phyloP scores from a whole-genome alignment of 1,140 invertebrate genomes.

The Holcopasites calliopsidis region DNA sequence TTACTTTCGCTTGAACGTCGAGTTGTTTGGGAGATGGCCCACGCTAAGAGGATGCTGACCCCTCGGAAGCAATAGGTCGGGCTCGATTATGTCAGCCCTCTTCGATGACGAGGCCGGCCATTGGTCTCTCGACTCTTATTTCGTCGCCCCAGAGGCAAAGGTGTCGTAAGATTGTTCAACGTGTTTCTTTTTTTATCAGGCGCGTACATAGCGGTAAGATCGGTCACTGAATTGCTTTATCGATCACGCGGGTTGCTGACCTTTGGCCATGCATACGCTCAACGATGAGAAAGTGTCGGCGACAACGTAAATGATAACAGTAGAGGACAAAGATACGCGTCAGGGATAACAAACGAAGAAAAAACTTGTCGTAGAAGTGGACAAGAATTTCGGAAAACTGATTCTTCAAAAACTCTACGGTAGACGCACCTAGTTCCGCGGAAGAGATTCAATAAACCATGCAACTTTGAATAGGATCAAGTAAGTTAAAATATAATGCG shows the following conservation, averaged over 20 bases:
- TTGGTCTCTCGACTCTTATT: constrained; percentile 31
- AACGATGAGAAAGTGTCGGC: too few species aligned
- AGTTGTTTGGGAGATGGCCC: neutral
- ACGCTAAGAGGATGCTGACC: constrained; percentile 38
- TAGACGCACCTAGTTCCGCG: too few species aligned
- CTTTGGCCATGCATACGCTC: neutral
- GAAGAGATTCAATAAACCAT: neutral
- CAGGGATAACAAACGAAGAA: neutral
- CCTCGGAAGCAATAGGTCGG: constrained; percentile 28
- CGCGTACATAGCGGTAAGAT: constrained; percentile 32
- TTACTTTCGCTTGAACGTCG: neutral
- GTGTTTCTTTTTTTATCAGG: constrained; percentile 28
- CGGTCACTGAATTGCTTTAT: constrained; percentile 16
- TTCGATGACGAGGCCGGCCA: constrained; percentile 20
- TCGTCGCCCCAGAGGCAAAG: neutral
- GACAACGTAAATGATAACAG: too few species aligned
- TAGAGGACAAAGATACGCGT: too few species aligned
- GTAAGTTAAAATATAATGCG: neutral
- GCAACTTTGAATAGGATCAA: neutral
- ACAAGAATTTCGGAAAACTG: neutral
- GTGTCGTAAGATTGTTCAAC: neutral
- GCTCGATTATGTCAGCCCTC: constrained; percentile 43
- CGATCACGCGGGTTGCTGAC: neutral
- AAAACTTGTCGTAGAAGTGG: neutral
- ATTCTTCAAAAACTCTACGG: too few species aligned